Evolutionary conservation across 2,888 invertebrate genomes (phyloP).

Genomic region (Meiosimyza platycephala): DNA sequence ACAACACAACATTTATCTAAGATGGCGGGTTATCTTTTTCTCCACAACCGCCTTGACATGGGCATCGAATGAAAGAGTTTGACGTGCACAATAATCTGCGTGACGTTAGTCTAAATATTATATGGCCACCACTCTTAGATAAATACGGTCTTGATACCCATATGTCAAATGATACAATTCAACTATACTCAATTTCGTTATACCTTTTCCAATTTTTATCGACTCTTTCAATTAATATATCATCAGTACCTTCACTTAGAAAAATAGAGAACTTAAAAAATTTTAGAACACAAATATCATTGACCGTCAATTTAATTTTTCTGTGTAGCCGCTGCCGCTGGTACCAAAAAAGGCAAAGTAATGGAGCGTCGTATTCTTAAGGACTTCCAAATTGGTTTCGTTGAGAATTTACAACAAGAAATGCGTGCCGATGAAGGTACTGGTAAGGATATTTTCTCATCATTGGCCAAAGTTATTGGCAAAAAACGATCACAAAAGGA

Average conservation of each 20-base stretch:
- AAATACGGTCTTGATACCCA: neutral
- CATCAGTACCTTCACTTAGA: no score
- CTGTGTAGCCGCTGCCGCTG: slow-evolving; percentile 72
- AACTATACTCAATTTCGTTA: no score
- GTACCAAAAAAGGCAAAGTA: slow-evolving; percentile 77
- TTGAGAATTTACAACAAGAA: slow-evolving; percentile 83
- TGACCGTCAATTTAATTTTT: no score
- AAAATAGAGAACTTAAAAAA: no score
- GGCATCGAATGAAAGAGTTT: no score
- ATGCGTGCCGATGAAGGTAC: slow-evolving; percentile 73
- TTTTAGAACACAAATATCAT: no score
- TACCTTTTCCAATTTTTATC: neutral
- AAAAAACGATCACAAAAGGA: slow-evolving; percentile 67
- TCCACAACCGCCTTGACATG: no score
- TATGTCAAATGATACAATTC: neutral
- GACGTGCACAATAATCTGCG: no score
- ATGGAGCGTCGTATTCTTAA: slow-evolving; percentile 88
- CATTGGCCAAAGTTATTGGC: slow-evolving; percentile 85
- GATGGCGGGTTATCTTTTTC: no score
- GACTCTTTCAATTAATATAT: neutral
- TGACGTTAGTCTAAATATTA: no score
- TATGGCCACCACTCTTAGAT: no score
- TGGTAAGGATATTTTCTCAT: slow-evolving; percentile 83
- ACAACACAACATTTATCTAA: no score
- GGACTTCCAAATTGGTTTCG: slow-evolving; percentile 91